phyloP scores from a whole-genome alignment of 2,797 vertebrate species.

The Siniperca scherzeri region DNA sequence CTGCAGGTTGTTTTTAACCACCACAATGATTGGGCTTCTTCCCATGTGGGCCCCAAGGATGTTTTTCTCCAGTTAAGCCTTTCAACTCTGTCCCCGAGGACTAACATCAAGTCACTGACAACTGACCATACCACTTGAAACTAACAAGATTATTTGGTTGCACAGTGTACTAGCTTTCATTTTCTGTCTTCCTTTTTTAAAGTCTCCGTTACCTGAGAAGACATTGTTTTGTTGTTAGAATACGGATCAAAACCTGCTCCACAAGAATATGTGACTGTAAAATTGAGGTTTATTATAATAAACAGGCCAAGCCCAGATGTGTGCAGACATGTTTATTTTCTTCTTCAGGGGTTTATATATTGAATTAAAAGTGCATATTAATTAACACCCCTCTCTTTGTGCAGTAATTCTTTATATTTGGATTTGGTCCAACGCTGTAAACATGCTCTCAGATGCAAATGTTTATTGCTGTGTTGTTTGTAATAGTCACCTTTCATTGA shows the following conservation, averaged over 20 bases:
- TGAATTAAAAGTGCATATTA: slow-evolving; percentile 75
- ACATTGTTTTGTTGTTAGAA: slow-evolving; percentile 8
- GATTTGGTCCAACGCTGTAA: slow-evolving; percentile 72
- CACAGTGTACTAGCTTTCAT: slow-evolving; percentile 17
- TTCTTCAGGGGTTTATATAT: slow-evolving; percentile 66
- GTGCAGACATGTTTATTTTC: slow-evolving; percentile 69
- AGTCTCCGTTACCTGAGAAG: slow-evolving; percentile 27
- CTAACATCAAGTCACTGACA: slow-evolving; percentile 76
- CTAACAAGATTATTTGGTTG: slow-evolving; percentile 78
- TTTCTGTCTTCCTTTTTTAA: slow-evolving; percentile 33
- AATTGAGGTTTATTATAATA: slow-evolving; percentile 61
- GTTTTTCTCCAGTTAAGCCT: slow-evolving; percentile 80
- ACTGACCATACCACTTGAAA: slow-evolving; percentile 79
- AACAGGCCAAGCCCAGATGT: slow-evolving; percentile 40
- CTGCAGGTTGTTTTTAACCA: slow-evolving; percentile 78
- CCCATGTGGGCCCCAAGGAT: slow-evolving; percentile 67
- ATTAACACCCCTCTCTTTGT: slow-evolving; percentile 65
- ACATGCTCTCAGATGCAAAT: slow-evolving; percentile 71
- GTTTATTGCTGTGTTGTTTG: slow-evolving; percentile 74
- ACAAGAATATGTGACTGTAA: slow-evolving; percentile 24
- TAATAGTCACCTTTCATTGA: slow-evolving; percentile 73
- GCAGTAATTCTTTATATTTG: slow-evolving; percentile 68
- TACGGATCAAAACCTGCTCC: slow-evolving; percentile 40
- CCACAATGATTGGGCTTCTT: slow-evolving; percentile 70
- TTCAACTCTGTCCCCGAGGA: slow-evolving; percentile 77